These are phyloP conservation scores for Epinephelus lanceolatus DNA, from an alignment of 2,113 vertebrate genomes.

Conservation along the genomic window DNA sequence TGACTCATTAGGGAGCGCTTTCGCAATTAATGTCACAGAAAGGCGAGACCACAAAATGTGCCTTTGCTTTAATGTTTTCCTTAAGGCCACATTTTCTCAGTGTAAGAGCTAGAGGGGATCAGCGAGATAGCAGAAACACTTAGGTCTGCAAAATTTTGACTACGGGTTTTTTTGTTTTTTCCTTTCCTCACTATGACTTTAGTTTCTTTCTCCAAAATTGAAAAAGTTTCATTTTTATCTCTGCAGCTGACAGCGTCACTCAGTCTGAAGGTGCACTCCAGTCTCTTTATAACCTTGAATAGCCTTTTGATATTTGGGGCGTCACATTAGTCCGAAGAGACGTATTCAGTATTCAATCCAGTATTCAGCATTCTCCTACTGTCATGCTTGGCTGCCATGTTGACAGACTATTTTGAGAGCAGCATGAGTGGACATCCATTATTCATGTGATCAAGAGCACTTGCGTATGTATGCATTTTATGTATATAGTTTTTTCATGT, in stretches of 20 bases:
- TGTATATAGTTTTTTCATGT: constrained; percentile 33
- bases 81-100: constrained; percentile 30
- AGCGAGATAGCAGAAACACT: not conserved
- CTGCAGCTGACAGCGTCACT: not conserved
- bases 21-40: constrained; percentile 41
- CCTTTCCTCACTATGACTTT: not conserved
- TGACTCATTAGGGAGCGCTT: constrained; percentile 20
- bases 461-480: constrained; percentile 24
- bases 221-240: not conserved
- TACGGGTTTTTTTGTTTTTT: not conserved
- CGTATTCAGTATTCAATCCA: too few species aligned
- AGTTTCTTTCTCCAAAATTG: not conserved
- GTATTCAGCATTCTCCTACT: constrained; percentile 45
- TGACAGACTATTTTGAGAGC: constrained; percentile 72
- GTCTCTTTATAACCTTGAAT: constrained; percentile 47
- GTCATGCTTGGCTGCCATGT: constrained; percentile 53
- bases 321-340: constrained; percentile 37
- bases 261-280: not conserved
- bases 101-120: not conserved
- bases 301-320: constrained; percentile 41
- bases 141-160: constrained; percentile 1
- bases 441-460: constrained; percentile 62
- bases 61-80: constrained; percentile 44
- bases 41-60: constrained; percentile 9
- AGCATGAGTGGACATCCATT: constrained; percentile 64